Base-by-base conservation (phyloP, 2,888 invertebrate species). In the Erebia palarica region DNA sequence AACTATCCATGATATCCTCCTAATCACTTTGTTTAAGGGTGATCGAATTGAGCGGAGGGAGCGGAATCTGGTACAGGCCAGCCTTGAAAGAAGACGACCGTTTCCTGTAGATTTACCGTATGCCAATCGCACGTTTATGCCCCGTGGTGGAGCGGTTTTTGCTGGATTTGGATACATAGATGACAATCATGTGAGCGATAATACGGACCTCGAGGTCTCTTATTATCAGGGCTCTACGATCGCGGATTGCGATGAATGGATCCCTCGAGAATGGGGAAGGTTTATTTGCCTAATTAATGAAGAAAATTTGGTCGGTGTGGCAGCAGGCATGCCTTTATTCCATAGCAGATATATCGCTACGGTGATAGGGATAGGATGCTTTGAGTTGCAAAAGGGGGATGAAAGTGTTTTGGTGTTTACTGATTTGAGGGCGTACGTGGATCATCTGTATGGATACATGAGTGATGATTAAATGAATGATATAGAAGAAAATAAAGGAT, bases 201-300 rank as follows among this genome's bases (percentile, higher is more conserved):
- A 60, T 58, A 63, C 36, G 13, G n/a, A 72, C 16, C 68, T 77
- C 10, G 73, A 75, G 51, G 49, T 64, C 2, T 14, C 60, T 3
- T 73, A 69, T 47, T 42, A 58, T 5, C 68, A 72, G 11, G 63
- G 47, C 66, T 14, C 36, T 36, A 63, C 69, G 1, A 14, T 71
- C 9, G 60, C 60, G 3, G 74, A 75, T 47, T 77, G 77, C 53
- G 73, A 72, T 13, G 71, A 77, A 3, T 77, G 74, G 68, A 57
- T 77, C n/a, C 77, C 76, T 1, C 64, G 73, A 1, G 73, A 73
- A 9, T 77, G 76, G 77, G 77, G 77, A 9, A 55, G 68, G 2
- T 76, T 77, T 57, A 55, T 77, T 21, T 77, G 77, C 44, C 59
- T 76, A 14, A 16, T 69, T 9, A 73, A 76, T 51, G n/a, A 71